Evolutionary conservation across 2,113 vertebrate genomes (phyloP), one percentile per base, ranked within the genome.

Genomic region (Hemiprocne comata): DNA sequence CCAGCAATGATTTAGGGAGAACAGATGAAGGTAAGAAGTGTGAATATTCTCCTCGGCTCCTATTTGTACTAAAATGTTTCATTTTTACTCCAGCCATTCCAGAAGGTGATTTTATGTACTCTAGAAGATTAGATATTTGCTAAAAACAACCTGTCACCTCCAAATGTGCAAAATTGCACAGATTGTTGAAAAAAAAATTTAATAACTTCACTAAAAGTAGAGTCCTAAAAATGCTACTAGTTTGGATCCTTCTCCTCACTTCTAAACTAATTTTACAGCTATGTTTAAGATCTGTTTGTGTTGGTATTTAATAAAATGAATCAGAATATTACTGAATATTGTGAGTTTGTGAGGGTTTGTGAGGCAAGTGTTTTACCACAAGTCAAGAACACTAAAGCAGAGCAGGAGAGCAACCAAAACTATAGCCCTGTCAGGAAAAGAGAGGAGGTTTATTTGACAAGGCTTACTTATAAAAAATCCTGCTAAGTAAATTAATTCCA

Each of bases 401-500:
- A 76, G 54, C 11, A 34, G 42, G 83, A 85, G 42, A 60, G n/a
- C 34, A 88, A 90, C 20, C 40, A 79, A 33, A 95, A 55, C 13
- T 71, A 24, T 24, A 93, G 67, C 16, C 46, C 19, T 54, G 25
- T 36, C 38, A 92, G 38, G 50, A 74, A 90, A 74, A 89, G 44
- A 62, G 19, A 78, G 46, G 24, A 91, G 53, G 54, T 48, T 55
- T 40, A 50, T 50, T 8, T 84, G 55, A 64, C 26, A 51, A 85
- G 85, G 69, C 73, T 69, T 90, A 92, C 57, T 93, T 92, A 55
- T 5, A 64, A 1, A 4, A 85, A 94, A 86, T 65, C 65, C 51
- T 71, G 17, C 83, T 73, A 80, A 44, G 46, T 13, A 84, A 84
- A 86, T 92, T 66, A 74, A 67, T 90, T 96, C 64, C 42, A 90